A percentile compares a stretch with the other conserved stretches of the same genome.
Evolutionary conservation across 2,113 vertebrate species (phyloP).

Genomic region (Aptenodytes patagonicus): DNA sequence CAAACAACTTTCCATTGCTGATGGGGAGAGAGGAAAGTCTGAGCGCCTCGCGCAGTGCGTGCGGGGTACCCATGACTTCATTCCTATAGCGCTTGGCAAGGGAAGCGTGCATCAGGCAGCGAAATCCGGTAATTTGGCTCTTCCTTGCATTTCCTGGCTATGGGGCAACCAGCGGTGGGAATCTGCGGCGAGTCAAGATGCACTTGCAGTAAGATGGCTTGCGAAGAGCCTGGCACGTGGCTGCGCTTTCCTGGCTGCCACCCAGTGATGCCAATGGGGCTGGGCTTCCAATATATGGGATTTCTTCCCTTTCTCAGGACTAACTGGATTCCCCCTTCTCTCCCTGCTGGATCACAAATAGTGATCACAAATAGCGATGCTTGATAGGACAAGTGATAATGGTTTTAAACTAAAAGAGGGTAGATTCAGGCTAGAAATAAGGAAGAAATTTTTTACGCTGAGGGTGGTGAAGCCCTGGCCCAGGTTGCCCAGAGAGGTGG

Average conservation of each 20-base stretch:
- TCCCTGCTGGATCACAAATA: background rate
- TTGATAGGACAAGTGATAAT: background rate
- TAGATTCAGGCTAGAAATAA: background rate
- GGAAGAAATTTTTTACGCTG: background rate
- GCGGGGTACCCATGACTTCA: conserved; percentile 56
- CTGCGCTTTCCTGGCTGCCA: background rate
- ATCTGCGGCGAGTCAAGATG: background rate
- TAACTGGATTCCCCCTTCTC: background rate
- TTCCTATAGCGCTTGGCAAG: conserved; percentile 45
- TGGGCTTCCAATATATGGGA: background rate
- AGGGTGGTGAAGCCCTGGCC: rapidly evolving
- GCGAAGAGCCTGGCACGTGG: background rate
- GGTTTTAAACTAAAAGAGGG: background rate
- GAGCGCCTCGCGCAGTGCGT: background rate
- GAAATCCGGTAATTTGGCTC: conserved; percentile 18
- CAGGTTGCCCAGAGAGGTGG: background rate
- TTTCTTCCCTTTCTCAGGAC: background rate
- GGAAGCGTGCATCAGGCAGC: background rate
- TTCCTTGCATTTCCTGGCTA: background rate
- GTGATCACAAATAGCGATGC: too few species aligned
- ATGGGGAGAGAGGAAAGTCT: conserved; percentile 47
- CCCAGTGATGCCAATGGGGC: background rate
- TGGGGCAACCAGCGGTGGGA: background rate
- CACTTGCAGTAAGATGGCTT: background rate
- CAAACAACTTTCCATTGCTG: conserved; percentile 63